A percentile compares a stretch with the other conserved stretches of the same genome.
phyloP scores from a whole-genome alignment of 1,140 invertebrate genomes.

The Ostrea denselamellosa region DNA sequence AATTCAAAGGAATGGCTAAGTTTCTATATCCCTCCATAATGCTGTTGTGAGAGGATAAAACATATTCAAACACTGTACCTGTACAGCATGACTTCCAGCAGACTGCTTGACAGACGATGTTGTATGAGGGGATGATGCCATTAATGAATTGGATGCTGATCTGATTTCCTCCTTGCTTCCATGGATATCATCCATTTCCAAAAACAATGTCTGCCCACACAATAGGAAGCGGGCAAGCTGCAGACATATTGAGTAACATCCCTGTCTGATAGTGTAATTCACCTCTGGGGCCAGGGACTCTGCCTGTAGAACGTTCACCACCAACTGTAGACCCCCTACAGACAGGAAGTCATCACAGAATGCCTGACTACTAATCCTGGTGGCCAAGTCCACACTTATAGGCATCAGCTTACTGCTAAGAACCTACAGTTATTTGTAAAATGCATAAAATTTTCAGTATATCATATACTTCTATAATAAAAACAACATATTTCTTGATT shows the following conservation, averaged over 20 bases:
- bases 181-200: conserved; percentile 51
- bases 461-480: background rate
- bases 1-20: no score
- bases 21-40: no score
- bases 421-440: conserved; percentile 73
- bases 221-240: conserved; percentile 78
- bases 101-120: conserved; percentile 57
- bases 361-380: conserved; percentile 73
- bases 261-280: conserved; percentile 80
- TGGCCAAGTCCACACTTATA: conserved; percentile 74
- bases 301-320: conserved; percentile 80
- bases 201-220: conserved; percentile 74
- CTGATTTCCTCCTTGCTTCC: background rate
- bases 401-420: conserved; percentile 81
- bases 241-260: conserved; percentile 80
- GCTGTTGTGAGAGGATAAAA: no score
- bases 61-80: conserved; percentile 57
- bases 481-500: background rate
- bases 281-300: conserved; percentile 79
- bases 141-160: conserved; percentile 29
- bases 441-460: background rate
- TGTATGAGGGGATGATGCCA: conserved; percentile 51
- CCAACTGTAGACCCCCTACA: conserved; percentile 78
- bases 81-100: conserved; percentile 70
- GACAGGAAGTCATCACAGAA: conserved; percentile 81